These are phyloP conservation scores for Craseonycteris thonglongyai DNA, from an alignment of 2,113 vertebrate species.

Conservation along the genomic window DNA sequence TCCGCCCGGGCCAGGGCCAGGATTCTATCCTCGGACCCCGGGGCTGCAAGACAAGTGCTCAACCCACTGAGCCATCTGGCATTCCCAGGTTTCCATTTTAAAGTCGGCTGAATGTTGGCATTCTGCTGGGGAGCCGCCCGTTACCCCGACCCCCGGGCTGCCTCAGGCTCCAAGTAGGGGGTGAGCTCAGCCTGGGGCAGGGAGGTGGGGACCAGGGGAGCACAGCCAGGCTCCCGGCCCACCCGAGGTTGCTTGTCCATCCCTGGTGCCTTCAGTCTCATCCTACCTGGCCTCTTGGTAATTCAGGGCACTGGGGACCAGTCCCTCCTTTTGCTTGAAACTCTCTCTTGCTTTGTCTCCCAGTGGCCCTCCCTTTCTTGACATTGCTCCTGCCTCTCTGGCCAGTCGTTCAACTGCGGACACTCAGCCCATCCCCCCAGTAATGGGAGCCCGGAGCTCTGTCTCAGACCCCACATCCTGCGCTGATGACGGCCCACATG, in stretches of 20 bases:
- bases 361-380: background rate
- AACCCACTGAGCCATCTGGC: too few species aligned
- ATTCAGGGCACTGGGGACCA: background rate
- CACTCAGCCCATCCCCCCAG: background rate
- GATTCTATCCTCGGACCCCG: too few species aligned
- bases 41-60: too few species aligned
- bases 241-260: background rate
- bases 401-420: background rate
- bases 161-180: background rate
- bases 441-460: background rate
- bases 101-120: background rate
- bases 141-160: background rate
- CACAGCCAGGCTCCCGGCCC: background rate
- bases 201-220: background rate
- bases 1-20: too few species aligned
- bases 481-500: rapidly evolving
- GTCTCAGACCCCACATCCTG: background rate
- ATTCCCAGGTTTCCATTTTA: background rate
- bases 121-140: background rate
- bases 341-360: background rate
- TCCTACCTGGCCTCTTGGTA: background rate
- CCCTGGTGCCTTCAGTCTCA: background rate
- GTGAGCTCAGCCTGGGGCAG: background rate
- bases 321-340: background rate
- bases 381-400: background rate